Evolutionary conservation across 2,888 invertebrate genomes (phyloP).

Genomic region (Tachystola acroxantha): DNA sequence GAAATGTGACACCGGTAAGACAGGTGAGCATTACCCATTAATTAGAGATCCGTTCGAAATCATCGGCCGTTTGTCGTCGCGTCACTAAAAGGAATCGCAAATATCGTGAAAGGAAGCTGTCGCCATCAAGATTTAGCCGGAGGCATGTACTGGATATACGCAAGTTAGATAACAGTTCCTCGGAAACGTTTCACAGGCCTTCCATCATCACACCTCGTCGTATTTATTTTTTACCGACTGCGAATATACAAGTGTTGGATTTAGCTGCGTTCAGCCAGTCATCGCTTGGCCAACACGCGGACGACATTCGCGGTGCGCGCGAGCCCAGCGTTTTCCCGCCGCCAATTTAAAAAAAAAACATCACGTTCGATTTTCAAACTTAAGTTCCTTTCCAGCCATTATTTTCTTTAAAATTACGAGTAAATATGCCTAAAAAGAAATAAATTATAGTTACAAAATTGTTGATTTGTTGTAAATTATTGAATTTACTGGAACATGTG

Average conservation of each 20-base stretch:
- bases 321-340: constrained; percentile 50
- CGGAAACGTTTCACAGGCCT: constrained; percentile 49
- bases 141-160: constrained; percentile 25
- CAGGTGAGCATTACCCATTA: too few species aligned
- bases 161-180: constrained; percentile 57
- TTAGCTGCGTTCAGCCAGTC: constrained; percentile 62
- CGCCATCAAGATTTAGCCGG: constrained; percentile 13
- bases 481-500: constrained; percentile 38
- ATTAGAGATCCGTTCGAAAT: too few species aligned
- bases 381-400: constrained; percentile 28
- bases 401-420: constrained; percentile 2
- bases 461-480: constrained; percentile 15
- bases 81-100: constrained; percentile 1
- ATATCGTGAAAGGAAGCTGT: constrained; percentile 17
- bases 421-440: constrained; percentile 58
- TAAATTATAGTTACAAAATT: constrained; percentile 22
- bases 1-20: too few species aligned
- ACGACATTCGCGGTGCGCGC: constrained; percentile 53
- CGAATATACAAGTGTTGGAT: constrained; percentile 65
- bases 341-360: constrained; percentile 50
- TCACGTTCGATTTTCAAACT: constrained; percentile 20
- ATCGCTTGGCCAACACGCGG: constrained; percentile 58
- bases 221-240: constrained; percentile 69
- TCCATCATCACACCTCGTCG: constrained; percentile 62
- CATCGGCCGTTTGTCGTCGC: too few species aligned